Base-by-base conservation (phyloP, 2,797 vertebrate genomes). In the Bradypodion ventrale region DNA sequence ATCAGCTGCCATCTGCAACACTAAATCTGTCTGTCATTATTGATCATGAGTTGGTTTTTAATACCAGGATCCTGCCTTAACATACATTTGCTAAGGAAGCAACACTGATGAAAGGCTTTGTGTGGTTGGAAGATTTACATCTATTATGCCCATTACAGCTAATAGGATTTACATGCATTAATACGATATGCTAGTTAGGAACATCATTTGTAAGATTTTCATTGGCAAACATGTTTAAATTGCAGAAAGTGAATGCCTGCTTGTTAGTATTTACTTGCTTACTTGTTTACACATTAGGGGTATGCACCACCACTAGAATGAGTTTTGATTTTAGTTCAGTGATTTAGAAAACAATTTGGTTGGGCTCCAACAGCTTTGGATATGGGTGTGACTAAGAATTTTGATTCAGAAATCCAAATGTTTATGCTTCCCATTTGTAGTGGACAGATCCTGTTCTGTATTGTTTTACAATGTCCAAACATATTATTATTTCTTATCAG, bases 31-130 rank as follows among this genome's bases (percentile, higher is more conserved):
- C 32, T 42, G 52, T 81, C 42, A 66, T 27, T 44, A 49, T 16
- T 82, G 44, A 65, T 46, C 60, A 82, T 66, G 60, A 75, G 25
- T 32, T 75, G 72, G n/a, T 75, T 75, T 82, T 82, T 75, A 82
- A 82, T 75, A 21, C 13, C 25, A 35, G 35, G 81, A 75, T 65
- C 21, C 69, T 82, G 32, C 3, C 25, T 37, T 75, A 63, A 65
- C 32, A 75, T 75, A 35, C 49, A 66, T 75, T 63, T 74, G 40
- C 40, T 52, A 52, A 44, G 10, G 63, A 60, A 63, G 21, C 32
- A 65, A 63, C n/a, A 74, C 42, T 63, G 32, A 29, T 46, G 27
- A 52, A 15, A n/a, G 69, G 46, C 46, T 65, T 7, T 82, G 40
- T 74, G 23, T 63, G 59, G 21, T 37, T 74, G 40, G 42, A 42